Base-by-base conservation (phyloP, 2,888 invertebrate species). In the Acronicta leporina region DNA sequence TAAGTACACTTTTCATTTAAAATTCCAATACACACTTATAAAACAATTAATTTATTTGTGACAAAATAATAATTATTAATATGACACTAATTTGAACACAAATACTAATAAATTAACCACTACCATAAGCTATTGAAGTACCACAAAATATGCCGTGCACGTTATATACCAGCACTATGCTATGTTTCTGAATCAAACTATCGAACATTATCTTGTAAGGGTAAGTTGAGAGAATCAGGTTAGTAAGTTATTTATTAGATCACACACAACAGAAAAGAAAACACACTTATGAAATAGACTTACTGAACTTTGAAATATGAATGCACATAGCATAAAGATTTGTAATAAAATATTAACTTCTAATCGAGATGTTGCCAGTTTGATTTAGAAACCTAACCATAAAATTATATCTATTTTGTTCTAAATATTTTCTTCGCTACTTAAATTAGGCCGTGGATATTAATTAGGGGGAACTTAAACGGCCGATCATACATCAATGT, bases 21-120 rank as follows among this genome's bases (percentile, higher is more conserved):
- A 58, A 55, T 61, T 69, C 75, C 72, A 75, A 67, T 64, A 73
- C 64, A 77, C 63, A 55, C 68, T 61, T 64, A 79, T 71, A 72
- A 76, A 79, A 79, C 67, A 33, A 33, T 30, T 13, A 79, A 79
- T 81, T 82, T 80, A 79, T 85, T 89, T 91, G 90, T 88, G 92
- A 91, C 89, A 86, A 67, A 66, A 74, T 83, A 83, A 78, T 77
- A 74, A 82, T 69, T 85, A 85, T 83, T 87, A 88, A 91, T 92
- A 94, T 94, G 94, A 94, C 94, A 94, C 94, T 89, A 91, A 86
- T 89, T 91, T 94, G 94, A 94, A 94, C 94, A 94, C 94, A 93
- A 86, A 85, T 79, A 82, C 86, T 82, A 86, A 85, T 84, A 85
- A 84, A 83, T 84, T 83, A 84, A 80, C 53, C 57, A 71, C 80